Evolutionary conservation across 2,888 invertebrate species (phyloP).

Genomic region (Eilema griseolum): DNA sequence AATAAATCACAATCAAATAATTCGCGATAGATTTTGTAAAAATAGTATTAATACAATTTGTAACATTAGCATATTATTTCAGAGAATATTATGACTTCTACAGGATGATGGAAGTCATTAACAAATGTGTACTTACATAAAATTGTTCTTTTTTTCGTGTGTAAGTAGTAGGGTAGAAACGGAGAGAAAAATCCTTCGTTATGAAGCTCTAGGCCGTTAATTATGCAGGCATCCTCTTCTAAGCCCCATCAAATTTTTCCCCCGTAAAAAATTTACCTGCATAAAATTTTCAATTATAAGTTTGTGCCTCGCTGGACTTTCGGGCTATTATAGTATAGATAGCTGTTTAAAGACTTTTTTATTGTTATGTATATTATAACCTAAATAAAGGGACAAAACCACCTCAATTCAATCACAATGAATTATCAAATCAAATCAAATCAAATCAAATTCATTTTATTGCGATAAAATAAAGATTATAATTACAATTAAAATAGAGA

Average conservation of each 20-base stretch:
- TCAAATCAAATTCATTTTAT: no score
- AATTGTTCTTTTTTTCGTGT: not conserved
- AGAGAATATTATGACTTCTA: no score
- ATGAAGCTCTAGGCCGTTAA: conserved; percentile 33
- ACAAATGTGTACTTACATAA: not conserved
- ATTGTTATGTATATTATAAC: not conserved
- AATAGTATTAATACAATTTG: no score
- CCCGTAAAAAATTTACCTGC: conserved; percentile 23
- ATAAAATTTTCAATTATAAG: conserved; percentile 17
- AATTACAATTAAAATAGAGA: no score
- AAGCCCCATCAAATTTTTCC: conserved; percentile 20
- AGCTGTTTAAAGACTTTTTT: conserved; percentile 1
- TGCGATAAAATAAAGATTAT: no score
- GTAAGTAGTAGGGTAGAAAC: not conserved
- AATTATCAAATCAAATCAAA: no score
- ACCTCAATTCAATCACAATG: no score
- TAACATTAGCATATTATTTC: no score
- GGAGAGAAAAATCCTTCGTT: conserved; percentile 8
- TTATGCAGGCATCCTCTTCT: conserved; percentile 21
- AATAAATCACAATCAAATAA: no score
- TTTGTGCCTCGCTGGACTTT: conserved; percentile 16
- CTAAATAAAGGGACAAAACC: no score
- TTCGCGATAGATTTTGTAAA: no score
- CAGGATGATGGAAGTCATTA: not conserved
- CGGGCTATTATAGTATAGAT: conserved; percentile 14